Evolutionary conservation across 35 echinoderm and acorn worm genomes (phyloP), one percentile per base, ranked within the genome.

Genomic region (Strongylocentrotus purpuratus): DNA sequence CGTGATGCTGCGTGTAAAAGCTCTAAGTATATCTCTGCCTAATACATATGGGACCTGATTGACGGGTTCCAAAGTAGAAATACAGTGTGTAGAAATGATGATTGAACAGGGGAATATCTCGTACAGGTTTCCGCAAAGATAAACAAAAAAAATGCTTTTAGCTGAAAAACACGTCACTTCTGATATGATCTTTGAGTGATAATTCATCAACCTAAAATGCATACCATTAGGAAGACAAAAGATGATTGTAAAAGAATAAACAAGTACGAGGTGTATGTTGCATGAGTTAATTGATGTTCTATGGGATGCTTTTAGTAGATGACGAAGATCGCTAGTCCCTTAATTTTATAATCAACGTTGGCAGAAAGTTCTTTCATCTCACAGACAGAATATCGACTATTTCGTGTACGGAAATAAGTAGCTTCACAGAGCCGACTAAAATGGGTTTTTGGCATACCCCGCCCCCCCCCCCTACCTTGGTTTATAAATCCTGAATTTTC

Each of bases 201-300:
- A 78, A 78, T 78, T 78, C 65, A 78, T 78, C 65, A 78, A n/a
- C 65, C 65, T 78, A 22, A 78, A 78, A 78, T n/a, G 65, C 65
- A 78, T n/a, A 28, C 7, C 4, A 28, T 78, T 78, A 78, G 28
- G 20, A 78, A 78, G 65, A 78, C 65, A n/a, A 78, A 78, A 78
- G 65, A n/a, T 78, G 28, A n/a, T n/a, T 78, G 20, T 28, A 78
- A n/a, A n/a, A 4, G 4, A 22, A 78, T 78, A 28, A 8, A 28
- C 2, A 78, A 28, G 20, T 28, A 28, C 20, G 20, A n/a, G 15
- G 50, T 55, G 10, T 14, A 55, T 55, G 50, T 78, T 2, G 65
- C 25, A 78, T n/a, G 4, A 22, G 65, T n/a, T 28, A 59, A 78
- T 78, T n/a, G 25, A n/a, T 78, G 65, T 31, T 28, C 20, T 78